Conservation (phyloP, 2,113 vertebrate genomes). For the Clarias magur region DNA sequence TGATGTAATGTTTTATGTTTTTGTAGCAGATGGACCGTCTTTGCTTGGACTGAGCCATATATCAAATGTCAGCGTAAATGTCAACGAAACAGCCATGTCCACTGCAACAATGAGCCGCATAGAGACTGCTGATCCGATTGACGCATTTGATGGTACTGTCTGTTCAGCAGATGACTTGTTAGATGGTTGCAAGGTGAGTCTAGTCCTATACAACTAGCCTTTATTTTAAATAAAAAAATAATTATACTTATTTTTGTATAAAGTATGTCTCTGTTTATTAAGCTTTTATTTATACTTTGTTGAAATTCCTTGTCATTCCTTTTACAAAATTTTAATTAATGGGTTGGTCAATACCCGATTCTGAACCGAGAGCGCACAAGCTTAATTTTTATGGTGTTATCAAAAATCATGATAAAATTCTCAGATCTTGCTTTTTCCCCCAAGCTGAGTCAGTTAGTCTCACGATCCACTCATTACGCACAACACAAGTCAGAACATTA, state of each 20-base stretch:
- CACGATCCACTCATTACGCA: too few species aligned
- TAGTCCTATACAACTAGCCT: not conserved
- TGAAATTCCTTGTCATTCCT: too few species aligned
- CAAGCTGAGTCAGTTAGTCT: too few species aligned
- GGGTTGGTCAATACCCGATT: too few species aligned
- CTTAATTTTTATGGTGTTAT: too few species aligned
- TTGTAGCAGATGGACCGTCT: conserved; percentile 62
- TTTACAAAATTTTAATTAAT: too few species aligned
- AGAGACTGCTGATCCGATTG: conserved; percentile 79
- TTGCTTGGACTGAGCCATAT: conserved; percentile 92
- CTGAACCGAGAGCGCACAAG: too few species aligned
- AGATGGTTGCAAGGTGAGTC: conserved; percentile 90
- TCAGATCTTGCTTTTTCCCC: too few species aligned
- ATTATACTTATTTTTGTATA: not conserved
- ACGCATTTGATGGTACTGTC: conserved; percentile 81
- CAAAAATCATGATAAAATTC: too few species aligned
- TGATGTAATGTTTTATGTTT: not conserved
- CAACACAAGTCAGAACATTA: too few species aligned
- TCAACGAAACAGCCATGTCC: conserved; percentile 81
- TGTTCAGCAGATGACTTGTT: conserved; percentile 86
- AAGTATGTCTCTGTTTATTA: not conserved
- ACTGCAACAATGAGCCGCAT: conserved; percentile 74
- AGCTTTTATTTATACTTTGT: not conserved
- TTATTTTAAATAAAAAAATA: not conserved
- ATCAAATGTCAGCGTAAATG: conserved; percentile 80